phyloP scores from a whole-genome alignment of 2,797 vertebrate species.

The Podargus strigoides region DNA sequence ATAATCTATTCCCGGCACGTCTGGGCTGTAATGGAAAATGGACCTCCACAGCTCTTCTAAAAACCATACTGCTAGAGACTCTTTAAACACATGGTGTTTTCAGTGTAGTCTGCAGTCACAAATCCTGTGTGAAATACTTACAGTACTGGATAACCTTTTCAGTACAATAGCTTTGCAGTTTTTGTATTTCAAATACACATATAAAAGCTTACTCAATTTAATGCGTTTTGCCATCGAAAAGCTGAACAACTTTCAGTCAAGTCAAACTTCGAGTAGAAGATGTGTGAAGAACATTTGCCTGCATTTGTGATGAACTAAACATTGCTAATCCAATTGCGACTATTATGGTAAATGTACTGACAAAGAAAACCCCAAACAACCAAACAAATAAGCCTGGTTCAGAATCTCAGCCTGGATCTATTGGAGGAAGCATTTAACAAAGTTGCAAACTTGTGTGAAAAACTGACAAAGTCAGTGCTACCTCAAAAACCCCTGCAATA shows the following conservation, averaged over 20 bases:
- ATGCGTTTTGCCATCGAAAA: background rate
- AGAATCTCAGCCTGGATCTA: background rate
- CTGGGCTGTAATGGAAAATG: background rate
- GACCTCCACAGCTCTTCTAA: background rate
- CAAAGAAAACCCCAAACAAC: background rate
- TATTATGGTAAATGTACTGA: background rate
- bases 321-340: rapidly evolving
- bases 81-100: background rate
- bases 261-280: background rate
- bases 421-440: background rate
- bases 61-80: background rate
- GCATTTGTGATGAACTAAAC: background rate
- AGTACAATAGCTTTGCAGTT: background rate
- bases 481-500: background rate
- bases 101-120: background rate
- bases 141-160: background rate
- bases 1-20: constrained; percentile 5
- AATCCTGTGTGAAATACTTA: background rate
- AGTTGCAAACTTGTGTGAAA: background rate
- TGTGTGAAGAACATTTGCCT: rapidly evolving
- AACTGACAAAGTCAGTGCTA: background rate
- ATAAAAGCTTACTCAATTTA: background rate
- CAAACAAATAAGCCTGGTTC: background rate
- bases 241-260: background rate
- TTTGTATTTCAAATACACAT: background rate